Percentiles rank a stretch among this genome's conserved stretches.
Evolutionary conservation across 2,113 vertebrate genomes (phyloP).

Genomic region (Anarrhichthys ocellatus): DNA sequence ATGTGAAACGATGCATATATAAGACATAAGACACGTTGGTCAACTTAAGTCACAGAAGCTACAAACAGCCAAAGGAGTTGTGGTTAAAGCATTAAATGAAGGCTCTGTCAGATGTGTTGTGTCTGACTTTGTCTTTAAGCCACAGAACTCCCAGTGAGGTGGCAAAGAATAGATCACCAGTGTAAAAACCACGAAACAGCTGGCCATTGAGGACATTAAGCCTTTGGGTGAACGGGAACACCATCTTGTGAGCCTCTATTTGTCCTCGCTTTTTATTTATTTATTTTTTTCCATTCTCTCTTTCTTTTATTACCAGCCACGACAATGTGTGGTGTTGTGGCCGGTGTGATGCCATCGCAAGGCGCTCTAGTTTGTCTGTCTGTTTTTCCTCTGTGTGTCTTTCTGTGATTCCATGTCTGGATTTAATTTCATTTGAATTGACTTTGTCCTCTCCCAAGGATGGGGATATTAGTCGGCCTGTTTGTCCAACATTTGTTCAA

Average conservation of each 20-base stretch:
- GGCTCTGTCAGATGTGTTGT: neutral
- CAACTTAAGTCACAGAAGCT: neutral
- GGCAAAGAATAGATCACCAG: constrained; percentile 33
- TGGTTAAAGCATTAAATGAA: constrained; percentile 13
- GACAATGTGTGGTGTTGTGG: neutral
- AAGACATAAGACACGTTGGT: neutral
- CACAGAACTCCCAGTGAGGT: constrained; percentile 30
- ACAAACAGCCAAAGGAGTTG: neutral
- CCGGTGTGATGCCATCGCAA: neutral
- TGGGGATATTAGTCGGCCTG: neutral
- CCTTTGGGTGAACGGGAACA: constrained; percentile 25
- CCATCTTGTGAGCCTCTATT: constrained; percentile 11
- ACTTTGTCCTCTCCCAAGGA: constrained; percentile 18
- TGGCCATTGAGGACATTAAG: constrained; percentile 44
- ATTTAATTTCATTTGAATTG: constrained; percentile 28
- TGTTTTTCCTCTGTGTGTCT: constrained; percentile 1
- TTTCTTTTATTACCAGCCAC: neutral
- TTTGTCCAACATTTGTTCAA: constrained; percentile 9
- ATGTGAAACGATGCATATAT: constrained; percentile 21
- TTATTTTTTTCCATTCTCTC: neutral
- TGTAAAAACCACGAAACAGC: constrained; percentile 46
- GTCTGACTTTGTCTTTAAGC: constrained; percentile 27
- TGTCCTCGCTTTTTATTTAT: constrained; percentile 3
- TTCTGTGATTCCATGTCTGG: constrained; percentile 4
- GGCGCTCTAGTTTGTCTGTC: neutral